Percentiles rank a stretch among this genome's conserved stretches.
Evolutionary conservation across 1,140 invertebrate species (phyloP).

Genomic region (Heliconius eleuchia): DNA sequence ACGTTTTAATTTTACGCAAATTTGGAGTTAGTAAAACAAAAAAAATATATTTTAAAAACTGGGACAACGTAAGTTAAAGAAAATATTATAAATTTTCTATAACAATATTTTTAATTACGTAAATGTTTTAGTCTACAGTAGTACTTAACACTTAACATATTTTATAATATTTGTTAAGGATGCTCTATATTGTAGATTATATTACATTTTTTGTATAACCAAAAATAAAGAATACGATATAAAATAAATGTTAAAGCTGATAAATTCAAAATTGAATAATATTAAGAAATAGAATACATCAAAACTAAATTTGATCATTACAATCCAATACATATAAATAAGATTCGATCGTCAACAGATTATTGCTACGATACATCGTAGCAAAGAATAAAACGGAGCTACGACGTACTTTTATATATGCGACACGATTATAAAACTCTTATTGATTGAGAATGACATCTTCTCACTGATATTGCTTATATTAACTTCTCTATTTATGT

Average conservation of each 20-base stretch:
- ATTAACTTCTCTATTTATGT: neutral
- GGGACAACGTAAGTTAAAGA: neutral
- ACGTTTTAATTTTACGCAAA: conserved; percentile 31
- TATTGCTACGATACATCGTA: conserved; percentile 3
- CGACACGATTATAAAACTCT: neutral
- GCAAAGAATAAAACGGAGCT: neutral
- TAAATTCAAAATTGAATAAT: too few species aligned
- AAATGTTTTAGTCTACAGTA: too few species aligned
- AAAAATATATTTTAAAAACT: neutral
- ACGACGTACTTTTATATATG: neutral
- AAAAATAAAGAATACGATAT: too few species aligned
- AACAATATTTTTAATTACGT: neutral
- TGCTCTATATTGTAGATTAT: too few species aligned
- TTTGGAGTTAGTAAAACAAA: conserved; percentile 11
- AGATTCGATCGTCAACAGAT: neutral
- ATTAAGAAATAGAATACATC: neutral
- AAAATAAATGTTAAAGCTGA: too few species aligned
- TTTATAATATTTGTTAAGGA: too few species aligned
- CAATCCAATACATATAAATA: neutral
- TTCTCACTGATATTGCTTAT: neutral
- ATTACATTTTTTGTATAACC: too few species aligned
- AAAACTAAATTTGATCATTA: neutral
- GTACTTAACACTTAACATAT: too few species aligned
- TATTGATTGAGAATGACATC: neutral
- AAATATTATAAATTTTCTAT: neutral